Conservation (phyloP, 2,797 vertebrate species). For the Gymnocypris eckloni region DNA sequence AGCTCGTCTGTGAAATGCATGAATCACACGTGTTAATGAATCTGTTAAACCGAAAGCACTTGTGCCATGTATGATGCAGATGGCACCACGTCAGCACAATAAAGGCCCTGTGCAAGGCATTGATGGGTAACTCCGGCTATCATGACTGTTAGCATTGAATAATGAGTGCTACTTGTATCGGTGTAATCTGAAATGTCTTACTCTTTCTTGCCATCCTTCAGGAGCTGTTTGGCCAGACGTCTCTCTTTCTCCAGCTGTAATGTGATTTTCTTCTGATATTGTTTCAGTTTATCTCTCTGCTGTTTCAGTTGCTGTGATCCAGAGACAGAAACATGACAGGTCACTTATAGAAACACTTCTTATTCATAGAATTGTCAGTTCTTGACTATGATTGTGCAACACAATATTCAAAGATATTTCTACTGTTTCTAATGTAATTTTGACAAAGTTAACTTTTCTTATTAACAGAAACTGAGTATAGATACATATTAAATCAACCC, state of each 20-base stretch:
- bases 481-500: not conserved
- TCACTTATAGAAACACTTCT: conserved; percentile 10
- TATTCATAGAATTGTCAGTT: not conserved
- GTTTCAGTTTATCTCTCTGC: conserved; percentile 91
- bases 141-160: not conserved
- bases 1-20: conserved; percentile 82
- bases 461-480: not conserved
- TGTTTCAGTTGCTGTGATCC: conserved; percentile 89
- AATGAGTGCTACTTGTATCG: not conserved
- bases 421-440: not conserved
- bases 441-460: not conserved
- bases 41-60: conserved; percentile 13
- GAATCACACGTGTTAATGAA: conserved; percentile 16
- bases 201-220: conserved; percentile 89
- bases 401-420: not conserved
- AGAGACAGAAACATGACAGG: conserved; percentile 3
- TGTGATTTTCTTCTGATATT: conserved; percentile 86
- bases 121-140: not conserved
- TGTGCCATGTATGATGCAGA: not conserved
- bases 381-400: not conserved
- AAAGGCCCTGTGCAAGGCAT: conserved; percentile 1
- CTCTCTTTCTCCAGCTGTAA: conserved; percentile 86
- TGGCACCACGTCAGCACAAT: conserved; percentile 2
- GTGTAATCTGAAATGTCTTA: conserved; percentile 69
- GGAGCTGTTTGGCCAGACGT: conserved; percentile 83